Base-by-base conservation (phyloP, 2,797 vertebrate genomes). In the Amblyopsis hoosieri region DNA sequence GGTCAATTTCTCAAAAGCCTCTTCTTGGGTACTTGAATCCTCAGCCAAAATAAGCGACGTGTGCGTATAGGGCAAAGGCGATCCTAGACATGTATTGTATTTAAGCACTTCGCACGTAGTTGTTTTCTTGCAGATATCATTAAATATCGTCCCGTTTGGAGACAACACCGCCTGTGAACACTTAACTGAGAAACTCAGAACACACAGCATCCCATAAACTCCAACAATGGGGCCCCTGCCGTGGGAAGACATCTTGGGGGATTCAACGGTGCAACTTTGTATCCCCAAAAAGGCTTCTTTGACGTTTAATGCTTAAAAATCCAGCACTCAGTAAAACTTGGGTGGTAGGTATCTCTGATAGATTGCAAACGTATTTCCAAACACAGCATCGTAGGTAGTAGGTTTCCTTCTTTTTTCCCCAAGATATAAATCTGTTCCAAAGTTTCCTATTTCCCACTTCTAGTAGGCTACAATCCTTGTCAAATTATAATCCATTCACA, bases 21-120 rank as follows among this genome's bases (percentile, higher is more conserved):
- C 95, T 55, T 96, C 96, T 72, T 98, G 97, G 1, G 93, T 94
- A 57, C 54, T 81, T 29, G 97, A 98, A 85, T 98, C 97, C 64
- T 93, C 92, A 0, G 96, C 95, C 92, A 98, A 90, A 55, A 93
- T 45, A 69, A 96, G 93, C 62, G 96, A 95, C 5, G 97, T 98
- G 74, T 95, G 93, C 9, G 89, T 92, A 87, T 98, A 98, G 0
- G 96, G 97, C 52, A 98, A 67, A 45, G 94, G 87, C 0, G 96
- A 96, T 4, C 97, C 97, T 31, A 98, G 87, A 66, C 97, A 98
- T 57, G 94, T 90, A 65, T 92, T 94, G 88, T 93, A 94, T 47
- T 92, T 95, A 3, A 98, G 87, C 0, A 82, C 88, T 71, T 98
- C 96, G 73, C 97, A 98, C 12, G 92, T 90, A 14, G 95, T 83